Conservation (phyloP, 2,888 invertebrate genomes). For the Sympetrum striolatum region DNA sequence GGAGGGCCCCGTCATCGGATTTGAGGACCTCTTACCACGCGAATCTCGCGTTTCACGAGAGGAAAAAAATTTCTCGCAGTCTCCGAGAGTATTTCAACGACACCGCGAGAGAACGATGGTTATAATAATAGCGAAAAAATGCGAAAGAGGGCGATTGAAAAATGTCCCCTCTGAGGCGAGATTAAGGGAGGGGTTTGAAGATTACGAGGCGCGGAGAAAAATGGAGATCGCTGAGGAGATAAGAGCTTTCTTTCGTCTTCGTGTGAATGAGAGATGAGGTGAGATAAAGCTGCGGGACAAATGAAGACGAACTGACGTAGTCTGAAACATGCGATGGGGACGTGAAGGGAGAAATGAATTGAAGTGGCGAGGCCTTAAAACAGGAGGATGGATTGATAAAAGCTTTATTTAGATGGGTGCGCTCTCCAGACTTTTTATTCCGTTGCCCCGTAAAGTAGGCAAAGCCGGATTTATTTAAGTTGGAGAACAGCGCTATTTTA, state of each 20-base stretch:
- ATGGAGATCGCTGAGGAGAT: neutral
- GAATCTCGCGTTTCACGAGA: conserved; percentile 12
- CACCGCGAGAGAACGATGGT: neutral
- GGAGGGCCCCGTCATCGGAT: conserved; percentile 1
- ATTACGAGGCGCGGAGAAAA: neutral
- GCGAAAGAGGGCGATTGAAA: conserved; percentile 4
- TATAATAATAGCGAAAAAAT: conserved; percentile 22
- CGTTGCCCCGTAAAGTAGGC: no score
- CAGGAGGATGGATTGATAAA: no score
- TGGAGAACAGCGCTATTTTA: no score
- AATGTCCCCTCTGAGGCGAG: conserved; percentile 13
- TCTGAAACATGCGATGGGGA: neutral
- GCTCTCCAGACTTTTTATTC: no score
- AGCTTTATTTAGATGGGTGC: no score
- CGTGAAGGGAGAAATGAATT: neutral
- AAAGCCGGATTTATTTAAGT: no score
- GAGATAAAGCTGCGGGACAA: conserved; percentile 23
- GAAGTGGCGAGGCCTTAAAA: neutral
- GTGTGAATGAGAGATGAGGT: neutral
- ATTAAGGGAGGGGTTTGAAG: neutral
- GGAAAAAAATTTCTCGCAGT: neutral
- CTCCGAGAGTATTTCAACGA: neutral
- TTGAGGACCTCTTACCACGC: neutral
- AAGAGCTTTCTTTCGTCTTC: neutral
- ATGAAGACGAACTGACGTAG: conserved; percentile 31